Evolutionary conservation across 1,140 invertebrate genomes (phyloP).

Genomic region (Bombus polaris): DNA sequence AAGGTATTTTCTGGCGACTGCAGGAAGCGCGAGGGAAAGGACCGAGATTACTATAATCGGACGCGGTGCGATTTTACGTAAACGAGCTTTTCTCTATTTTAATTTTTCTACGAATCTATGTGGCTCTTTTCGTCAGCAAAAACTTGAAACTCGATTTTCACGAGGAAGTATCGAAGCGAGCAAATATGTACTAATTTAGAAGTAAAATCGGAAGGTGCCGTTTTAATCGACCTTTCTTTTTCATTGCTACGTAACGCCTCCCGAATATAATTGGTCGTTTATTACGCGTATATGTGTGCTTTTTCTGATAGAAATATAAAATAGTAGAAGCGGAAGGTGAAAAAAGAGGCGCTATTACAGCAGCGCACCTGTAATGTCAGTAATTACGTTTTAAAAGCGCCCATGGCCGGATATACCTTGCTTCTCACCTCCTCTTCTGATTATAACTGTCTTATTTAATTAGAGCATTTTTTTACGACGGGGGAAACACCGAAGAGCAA

Average conservation of each 20-base stretch:
- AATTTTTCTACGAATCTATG: background rate
- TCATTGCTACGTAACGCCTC: background rate
- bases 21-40: conserved; percentile 2
- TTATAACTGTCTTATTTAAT: conserved; percentile 34
- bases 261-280: background rate
- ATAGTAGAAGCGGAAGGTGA: background rate
- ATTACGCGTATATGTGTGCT: background rate
- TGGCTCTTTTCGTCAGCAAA: too few relatives aligned
- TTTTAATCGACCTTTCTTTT: background rate
- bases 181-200: background rate
- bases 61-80: background rate
- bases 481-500: background rate
- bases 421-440: background rate
- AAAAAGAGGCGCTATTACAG: background rate
- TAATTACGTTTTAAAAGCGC: conserved; percentile 32
- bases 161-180: too few relatives aligned
- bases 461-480: conserved; percentile 6
- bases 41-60: conserved; percentile 33
- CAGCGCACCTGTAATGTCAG: background rate
- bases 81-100: background rate
- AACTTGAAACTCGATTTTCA: too few relatives aligned
- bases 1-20: conserved; percentile 38
- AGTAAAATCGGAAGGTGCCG: background rate
- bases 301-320: background rate
- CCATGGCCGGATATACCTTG: conserved; percentile 15